Percentiles rank a stretch among this genome's conserved stretches.
Conservation (phyloP, 2,797 vertebrate species). For the Cottoperca gobio region DNA sequence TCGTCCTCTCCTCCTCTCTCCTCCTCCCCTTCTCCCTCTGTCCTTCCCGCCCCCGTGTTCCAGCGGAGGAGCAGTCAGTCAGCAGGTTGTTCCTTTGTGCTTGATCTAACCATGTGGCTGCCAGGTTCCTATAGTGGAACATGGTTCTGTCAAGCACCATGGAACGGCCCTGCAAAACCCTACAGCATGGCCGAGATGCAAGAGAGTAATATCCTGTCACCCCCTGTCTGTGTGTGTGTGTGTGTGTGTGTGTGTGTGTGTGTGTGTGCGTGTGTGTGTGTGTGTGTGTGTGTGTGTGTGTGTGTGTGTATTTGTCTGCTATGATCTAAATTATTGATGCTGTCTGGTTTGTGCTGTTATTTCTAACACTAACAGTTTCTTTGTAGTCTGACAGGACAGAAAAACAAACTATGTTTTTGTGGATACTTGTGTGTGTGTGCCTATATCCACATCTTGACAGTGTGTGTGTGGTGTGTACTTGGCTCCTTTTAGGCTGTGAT, state of each 20-base stretch:
- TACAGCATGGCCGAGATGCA: conserved; percentile 95
- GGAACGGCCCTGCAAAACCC: conserved; percentile 98
- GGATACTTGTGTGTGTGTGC: conserved; percentile 34
- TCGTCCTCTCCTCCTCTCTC: neutral
- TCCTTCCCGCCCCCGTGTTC: conserved; percentile 88
- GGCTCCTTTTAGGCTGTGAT: conserved; percentile 22
- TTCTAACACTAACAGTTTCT: conserved; percentile 57
- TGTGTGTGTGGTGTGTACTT: conserved; percentile 39
- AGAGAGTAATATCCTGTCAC: conserved; percentile 73
- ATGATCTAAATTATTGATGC: conserved; percentile 40
- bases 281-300: neutral
- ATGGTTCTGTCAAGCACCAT: conserved; percentile 99
- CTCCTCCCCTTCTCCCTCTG: conserved; percentile 34
- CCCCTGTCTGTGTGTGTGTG: conserved; percentile 48
- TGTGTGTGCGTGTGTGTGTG: conserved; percentile 31
- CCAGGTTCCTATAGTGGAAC: conserved; percentile 97
- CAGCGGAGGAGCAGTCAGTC: conserved; percentile 93
- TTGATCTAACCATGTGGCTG: conserved; percentile 99
- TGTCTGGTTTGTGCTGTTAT: conserved; percentile 46
- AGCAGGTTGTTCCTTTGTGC: conserved; percentile 99
- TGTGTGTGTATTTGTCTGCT: conserved; percentile 32
- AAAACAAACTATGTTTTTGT: conserved; percentile 28
- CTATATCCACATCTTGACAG: conserved; percentile 18
- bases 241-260: conserved; percentile 51
- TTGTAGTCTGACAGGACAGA: conserved; percentile 59